phyloP scores from a whole-genome alignment of 2,888 invertebrate genomes.

The Eretmocerus hayati region DNA sequence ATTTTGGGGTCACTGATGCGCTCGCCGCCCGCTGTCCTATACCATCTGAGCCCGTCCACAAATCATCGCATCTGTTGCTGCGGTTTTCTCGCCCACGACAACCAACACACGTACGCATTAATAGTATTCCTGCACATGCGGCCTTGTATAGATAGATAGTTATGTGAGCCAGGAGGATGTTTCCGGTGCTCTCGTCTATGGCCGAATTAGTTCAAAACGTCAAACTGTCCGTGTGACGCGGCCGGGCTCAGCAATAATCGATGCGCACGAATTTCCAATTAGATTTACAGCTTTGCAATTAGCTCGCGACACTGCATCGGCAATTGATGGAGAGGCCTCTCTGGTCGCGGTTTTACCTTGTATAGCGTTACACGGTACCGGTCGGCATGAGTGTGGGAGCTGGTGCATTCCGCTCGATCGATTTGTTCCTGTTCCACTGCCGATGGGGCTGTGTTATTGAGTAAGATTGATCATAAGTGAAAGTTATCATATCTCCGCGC shows the following conservation, averaged over 20 bases:
- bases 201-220: too few relatives aligned
- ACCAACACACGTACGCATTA: neutral
- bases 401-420: neutral
- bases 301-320: conserved; percentile 3
- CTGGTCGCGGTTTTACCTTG: neutral
- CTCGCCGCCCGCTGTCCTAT: too few relatives aligned
- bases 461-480: too few relatives aligned
- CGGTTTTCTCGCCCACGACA: conserved; percentile 27
- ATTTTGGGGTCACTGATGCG: conserved; percentile 25
- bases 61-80: conserved; percentile 40
- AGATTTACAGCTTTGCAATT: conserved; percentile 34
- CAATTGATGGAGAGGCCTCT: conserved; percentile 9
- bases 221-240: neutral
- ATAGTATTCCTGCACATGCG: neutral
- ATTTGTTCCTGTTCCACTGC: neutral
- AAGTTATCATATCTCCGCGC: too few relatives aligned
- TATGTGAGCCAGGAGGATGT: too few relatives aligned
- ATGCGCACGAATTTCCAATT: conserved; percentile 34
- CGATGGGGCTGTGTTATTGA: too few relatives aligned
- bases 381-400: too few relatives aligned
- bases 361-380: neutral
- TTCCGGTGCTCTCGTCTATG: too few relatives aligned
- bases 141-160: neutral
- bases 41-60: conserved; percentile 34
- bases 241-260: conserved; percentile 31